phyloP scores from a whole-genome alignment of 1,140 invertebrate species.

The Ctenoplectra terminalis region DNA sequence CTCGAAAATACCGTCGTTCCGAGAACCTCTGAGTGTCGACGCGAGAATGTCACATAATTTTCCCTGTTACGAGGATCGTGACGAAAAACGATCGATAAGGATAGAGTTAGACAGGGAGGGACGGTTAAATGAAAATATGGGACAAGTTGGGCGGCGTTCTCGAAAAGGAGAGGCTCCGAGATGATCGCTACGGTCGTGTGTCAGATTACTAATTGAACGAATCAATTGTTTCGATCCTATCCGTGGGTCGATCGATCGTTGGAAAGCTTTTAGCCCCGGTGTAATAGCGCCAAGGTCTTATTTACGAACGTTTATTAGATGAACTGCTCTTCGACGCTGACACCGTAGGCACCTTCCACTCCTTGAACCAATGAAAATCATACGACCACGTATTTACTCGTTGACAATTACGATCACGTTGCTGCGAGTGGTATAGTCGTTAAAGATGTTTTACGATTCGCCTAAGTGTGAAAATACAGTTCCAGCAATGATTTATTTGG shows the following conservation, averaged over 20 bases:
- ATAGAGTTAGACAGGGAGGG: background rate
- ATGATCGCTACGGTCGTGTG: slow-evolving; percentile 17
- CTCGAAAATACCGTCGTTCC: slow-evolving; percentile 22
- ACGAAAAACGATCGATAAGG: background rate
- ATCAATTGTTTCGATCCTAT: slow-evolving; percentile 66
- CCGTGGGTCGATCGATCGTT: slow-evolving; percentile 43
- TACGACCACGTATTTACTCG: slow-evolving; percentile 18
- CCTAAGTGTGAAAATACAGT: background rate
- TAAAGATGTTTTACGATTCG: slow-evolving; percentile 18
- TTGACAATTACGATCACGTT: slow-evolving; percentile 48
- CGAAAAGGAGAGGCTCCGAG: background rate
- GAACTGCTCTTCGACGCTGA: slow-evolving; percentile 41
- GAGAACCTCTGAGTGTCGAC: background rate
- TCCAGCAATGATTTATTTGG: background rate
- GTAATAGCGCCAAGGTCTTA: slow-evolving; percentile 40
- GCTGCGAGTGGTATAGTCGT: background rate
- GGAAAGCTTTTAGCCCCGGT: slow-evolving; percentile 64
- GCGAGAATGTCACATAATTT: background rate
- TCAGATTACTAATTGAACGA: slow-evolving; percentile 70
- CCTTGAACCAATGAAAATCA: slow-evolving; percentile 1
- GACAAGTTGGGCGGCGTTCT: background rate
- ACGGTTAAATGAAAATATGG: slow-evolving; percentile 20
- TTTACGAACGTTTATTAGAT: slow-evolving; percentile 70
- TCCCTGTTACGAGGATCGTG: background rate
- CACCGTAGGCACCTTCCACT: slow-evolving; percentile 8